Evolutionary conservation across 2,113 vertebrate genomes (phyloP), one percentile per base, ranked within the genome.

Genomic region (Boulengerochromis microlepis): DNA sequence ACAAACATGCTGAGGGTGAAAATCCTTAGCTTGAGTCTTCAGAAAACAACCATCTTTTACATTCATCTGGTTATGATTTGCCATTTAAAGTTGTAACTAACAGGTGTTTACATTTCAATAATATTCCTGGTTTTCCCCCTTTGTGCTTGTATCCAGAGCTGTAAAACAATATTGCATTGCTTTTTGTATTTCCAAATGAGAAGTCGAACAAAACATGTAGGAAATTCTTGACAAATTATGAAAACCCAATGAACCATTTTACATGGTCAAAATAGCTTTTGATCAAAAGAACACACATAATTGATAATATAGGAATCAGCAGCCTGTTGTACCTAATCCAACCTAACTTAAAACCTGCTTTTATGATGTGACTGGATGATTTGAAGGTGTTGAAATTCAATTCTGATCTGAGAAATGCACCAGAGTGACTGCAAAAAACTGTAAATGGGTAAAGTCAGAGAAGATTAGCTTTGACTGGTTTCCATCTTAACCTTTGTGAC

Each of bases 391-490:
- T 29, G 42, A 78, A 78, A 50, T 78, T 78, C 26, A 78, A 50
- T 78, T 78, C 45, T 50, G 71, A 78, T 50, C 26, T 50, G 45
- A 6, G 26, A 78, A 78, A 78, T 78, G 0, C 71, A 2, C 40
- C 45, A 78, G 7, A 31, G 26, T 31, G 71, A 78, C 42, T 50
- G 45, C 10, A 47, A 78, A 47, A 50, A 50, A 13, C 3, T 50
- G 42, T 31, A 40, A 64, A 82, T 24, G 24, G 53, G 50, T 24
- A 26, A 84, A 80, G 12, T 54, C 52, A 80, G n/a, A 69, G 81
- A 85, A 89, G 85, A 93, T 91, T 86, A 90, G 76, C 88, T 26
- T 57, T 9, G 85, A 86, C 76, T 61, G 64, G 82, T 93, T 90
- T 92, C 76, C 80, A 56, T 90, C 52, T 74, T 88, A 86, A 94